Evolutionary conservation across 2,113 vertebrate genomes (phyloP), one percentile per base, ranked within the genome.

Genomic region (Rhegmatorhina hoffmannsi): DNA sequence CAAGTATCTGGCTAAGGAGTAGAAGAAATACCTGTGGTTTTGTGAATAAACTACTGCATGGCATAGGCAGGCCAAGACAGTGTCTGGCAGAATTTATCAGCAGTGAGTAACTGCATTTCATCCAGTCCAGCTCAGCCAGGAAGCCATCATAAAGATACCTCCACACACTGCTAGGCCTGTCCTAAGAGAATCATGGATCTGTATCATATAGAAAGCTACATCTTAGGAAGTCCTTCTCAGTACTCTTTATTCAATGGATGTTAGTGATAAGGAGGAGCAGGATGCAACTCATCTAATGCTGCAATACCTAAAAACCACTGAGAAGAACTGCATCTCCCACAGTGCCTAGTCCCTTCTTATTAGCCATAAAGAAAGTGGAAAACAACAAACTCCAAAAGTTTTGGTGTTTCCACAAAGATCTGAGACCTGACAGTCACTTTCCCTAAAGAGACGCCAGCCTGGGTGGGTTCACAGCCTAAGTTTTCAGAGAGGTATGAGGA

Each of bases 401-500:
- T 73, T 55, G 25, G 21, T 66, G 23, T 50, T 55, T 74, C 38
- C 31, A 52, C 50, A 40, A 28, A 85, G 62, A 50, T 7, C 53
- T 66, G 67, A 73, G 36, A 60, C 23, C 26, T 44, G 59, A 25
- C 9, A 72, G 28, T 26, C 28, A 9, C 36, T 62, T 79, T 60
- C 15, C 34, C 31, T 67, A 21, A 11, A 33, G 40, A 66, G 19
- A 17, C 9, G 15, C 7, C 33, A 34, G 12, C 7, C 34, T 43
- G 33, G 4, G 5, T 58, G 38, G 58, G 19, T 14, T 11, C 33
- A 68, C 3, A 3, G 21, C 20, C 74, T 36, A 4, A 0, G 1
- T 47, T 91, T 80, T 66, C 68, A 76, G 21, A 36, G 38, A 52
- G 17, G 16, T 62, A 12, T 69, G 19, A 9, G 28, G 12, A 76